These are phyloP conservation scores for Chascanopsetta lugubris DNA, from an alignment of 2,113 vertebrate species.

Conservation along the genomic window DNA sequence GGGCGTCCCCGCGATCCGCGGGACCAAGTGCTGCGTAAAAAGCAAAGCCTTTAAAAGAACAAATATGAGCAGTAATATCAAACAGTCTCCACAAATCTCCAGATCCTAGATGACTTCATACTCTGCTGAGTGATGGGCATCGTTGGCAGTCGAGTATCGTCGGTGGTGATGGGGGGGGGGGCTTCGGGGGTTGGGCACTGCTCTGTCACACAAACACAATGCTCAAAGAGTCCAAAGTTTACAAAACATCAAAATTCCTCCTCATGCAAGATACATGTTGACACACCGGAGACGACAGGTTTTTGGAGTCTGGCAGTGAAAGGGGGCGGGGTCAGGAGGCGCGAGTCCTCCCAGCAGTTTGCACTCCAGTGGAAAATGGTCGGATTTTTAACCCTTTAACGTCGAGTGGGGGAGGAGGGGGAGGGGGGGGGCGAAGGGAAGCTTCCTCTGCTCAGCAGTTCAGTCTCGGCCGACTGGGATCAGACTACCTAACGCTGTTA, in stretches of 20 bases:
- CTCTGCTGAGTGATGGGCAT: slow-evolving; percentile 51
- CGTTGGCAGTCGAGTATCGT: slow-evolving; percentile 55
- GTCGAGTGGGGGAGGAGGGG: slow-evolving; percentile 14
- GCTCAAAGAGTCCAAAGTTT: slow-evolving; percentile 74
- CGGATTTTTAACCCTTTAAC: slow-evolving; percentile 53
- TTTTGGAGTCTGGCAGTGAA: slow-evolving; percentile 71
- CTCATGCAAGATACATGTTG: slow-evolving; percentile 85
- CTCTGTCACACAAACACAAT: slow-evolving; percentile 76
- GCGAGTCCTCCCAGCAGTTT: slow-evolving; percentile 37
- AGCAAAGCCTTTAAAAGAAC: slow-evolving; percentile 69
- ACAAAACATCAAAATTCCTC: slow-evolving; percentile 81
- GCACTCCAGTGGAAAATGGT: slow-evolving; percentile 40
- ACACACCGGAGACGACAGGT: slow-evolving; percentile 70
- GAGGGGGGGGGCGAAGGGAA: slow-evolving; percentile 18
- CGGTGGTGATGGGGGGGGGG: neutral
- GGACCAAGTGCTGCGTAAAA: slow-evolving; percentile 69
- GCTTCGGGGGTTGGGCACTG: slow-evolving; percentile 38
- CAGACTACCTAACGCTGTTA: slow-evolving; percentile 70
- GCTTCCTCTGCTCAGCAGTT: slow-evolving; percentile 44
- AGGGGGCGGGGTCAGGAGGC: slow-evolving; percentile 37
- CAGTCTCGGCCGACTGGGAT: slow-evolving; percentile 53
- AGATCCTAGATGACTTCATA: slow-evolving; percentile 65
- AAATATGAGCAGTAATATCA: slow-evolving; percentile 70
- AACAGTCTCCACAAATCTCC: slow-evolving; percentile 70
- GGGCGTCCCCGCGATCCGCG: too few relatives aligned